Base-by-base conservation (phyloP, 2,888 invertebrate species). In the Cheilosia pagana region DNA sequence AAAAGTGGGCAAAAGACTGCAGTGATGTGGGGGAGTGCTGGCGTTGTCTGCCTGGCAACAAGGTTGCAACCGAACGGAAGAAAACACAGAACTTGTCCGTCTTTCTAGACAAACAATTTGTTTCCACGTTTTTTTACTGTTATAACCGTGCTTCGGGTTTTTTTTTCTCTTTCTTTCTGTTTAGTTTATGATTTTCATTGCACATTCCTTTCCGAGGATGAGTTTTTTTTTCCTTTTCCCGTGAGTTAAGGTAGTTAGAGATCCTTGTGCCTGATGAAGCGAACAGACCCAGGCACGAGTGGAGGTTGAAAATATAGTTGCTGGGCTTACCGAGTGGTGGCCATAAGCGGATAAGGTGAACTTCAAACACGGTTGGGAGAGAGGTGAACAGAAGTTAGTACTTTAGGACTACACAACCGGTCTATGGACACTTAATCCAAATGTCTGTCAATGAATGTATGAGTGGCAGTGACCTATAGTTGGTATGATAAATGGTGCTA, bases 31-130 rank as follows among this genome's bases (percentile, higher is more conserved):
- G 57, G 39, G 35, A 35, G 12, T 10, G 3, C 10, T 3, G 35
- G 31, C 48, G 19, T 39, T 48, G 39, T 70, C 68, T 60, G 57
- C 55, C 59, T 72, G 77, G 77, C 82, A 82, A 82, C 82, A 83
- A 83, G 72, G 72, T 83, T 83, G 78, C 78, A 78, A 45, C 68
- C 57, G 50, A 62, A 68, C 57, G 48, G 43, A 78, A 83, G 78
- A 83, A 78, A 78, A 63, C 62, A 78, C 74, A 78, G 39, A 74
- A 83, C 78, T 78, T 83, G 82, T 83, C 82, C 78, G 72, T 83
- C 82, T 83, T 83, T 39, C 72, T 83, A 78, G 82, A 83, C 82
- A 78, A 83, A 83, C 82, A 83, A 83, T 83, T 83, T 78, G 82
- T 78, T 83, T 74, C 78, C 57, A 50, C 63, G 14, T 74, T 72